A percentile compares a stretch with the other conserved stretches of the same genome.
Evolutionary conservation across 2,888 invertebrate genomes (phyloP).

Genomic region (Melipona bicolor): DNA sequence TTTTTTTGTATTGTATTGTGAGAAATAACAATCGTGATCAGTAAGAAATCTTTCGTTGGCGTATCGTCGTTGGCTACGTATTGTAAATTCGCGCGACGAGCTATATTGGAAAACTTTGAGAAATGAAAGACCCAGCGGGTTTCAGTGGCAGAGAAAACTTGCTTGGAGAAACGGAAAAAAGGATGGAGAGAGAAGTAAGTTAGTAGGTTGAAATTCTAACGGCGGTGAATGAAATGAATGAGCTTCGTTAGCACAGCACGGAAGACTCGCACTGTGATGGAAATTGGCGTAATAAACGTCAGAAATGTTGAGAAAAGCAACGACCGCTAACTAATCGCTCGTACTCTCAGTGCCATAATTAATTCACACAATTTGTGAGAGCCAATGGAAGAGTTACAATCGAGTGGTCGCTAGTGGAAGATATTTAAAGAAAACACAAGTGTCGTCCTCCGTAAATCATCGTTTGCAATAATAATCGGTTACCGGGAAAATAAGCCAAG

Average conservation of each 20-base stretch:
- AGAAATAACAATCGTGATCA: no score
- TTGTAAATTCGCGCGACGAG: neutral
- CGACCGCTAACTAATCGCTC: no score
- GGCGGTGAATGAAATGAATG: neutral
- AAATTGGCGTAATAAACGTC: neutral
- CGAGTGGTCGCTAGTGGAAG: neutral
- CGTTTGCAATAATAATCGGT: neutral
- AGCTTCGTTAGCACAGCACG: neutral
- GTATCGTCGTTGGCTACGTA: no score
- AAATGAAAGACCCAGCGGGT: no score
- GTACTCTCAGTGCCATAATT: no score
- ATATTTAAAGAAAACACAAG: neutral
- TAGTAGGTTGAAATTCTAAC: neutral
- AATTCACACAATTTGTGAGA: no score
- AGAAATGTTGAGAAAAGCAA: neutral
- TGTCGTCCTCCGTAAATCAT: neutral
- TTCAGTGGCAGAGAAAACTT: neutral
- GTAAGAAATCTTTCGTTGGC: no score
- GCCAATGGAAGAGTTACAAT: neutral
- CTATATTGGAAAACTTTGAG: no score
- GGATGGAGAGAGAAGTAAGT: neutral
- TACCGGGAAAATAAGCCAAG: neutral
- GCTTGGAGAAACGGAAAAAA: neutral
- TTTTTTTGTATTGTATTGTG: no score
- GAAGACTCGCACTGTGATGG: neutral